Evolutionary conservation across 2,888 invertebrate species (phyloP).

Genomic region (Polietes domitor): DNA sequence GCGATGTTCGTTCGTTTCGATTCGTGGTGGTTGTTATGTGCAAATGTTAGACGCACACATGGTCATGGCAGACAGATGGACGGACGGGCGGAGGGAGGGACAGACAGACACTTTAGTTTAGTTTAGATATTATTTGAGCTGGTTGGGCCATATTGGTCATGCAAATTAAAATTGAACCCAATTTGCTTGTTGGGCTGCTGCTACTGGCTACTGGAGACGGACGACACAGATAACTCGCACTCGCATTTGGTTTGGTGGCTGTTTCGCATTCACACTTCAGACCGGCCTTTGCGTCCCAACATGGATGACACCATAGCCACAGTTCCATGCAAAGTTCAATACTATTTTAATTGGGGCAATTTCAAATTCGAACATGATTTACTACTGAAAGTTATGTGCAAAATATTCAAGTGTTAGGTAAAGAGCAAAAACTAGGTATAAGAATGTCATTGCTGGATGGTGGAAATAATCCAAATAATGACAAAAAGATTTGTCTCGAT

Average conservation of each 20-base stretch:
- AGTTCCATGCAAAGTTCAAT: constrained; percentile 65
- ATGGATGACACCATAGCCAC: constrained; percentile 61
- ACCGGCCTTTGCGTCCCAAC: neutral
- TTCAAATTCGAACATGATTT: constrained; percentile 33
- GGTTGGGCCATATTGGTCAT: constrained; percentile 33
- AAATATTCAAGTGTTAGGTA: neutral
- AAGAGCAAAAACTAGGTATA: no score
- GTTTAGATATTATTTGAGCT: constrained; percentile 4
- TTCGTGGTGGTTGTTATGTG: neutral
- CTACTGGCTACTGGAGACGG: constrained; percentile 12
- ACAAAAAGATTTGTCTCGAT: no score
- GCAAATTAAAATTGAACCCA: constrained; percentile 56
- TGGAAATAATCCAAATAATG: no score
- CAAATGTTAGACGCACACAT: neutral
- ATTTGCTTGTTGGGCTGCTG: constrained; percentile 25
- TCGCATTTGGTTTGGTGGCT: neutral
- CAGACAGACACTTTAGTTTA: neutral
- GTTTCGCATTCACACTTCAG: constrained; percentile 4
- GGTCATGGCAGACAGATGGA: constrained; percentile 27
- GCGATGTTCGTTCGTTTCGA: neutral
- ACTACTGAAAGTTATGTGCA: constrained; percentile 24
- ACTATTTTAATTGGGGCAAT: constrained; percentile 65
- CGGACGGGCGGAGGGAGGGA: neutral
- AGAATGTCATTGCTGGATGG: no score
- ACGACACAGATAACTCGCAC: constrained; percentile 2